These are phyloP conservation scores for Speoplatyrhinus poulsoni DNA, from an alignment of 2,113 vertebrate species.

Conservation along the genomic window DNA sequence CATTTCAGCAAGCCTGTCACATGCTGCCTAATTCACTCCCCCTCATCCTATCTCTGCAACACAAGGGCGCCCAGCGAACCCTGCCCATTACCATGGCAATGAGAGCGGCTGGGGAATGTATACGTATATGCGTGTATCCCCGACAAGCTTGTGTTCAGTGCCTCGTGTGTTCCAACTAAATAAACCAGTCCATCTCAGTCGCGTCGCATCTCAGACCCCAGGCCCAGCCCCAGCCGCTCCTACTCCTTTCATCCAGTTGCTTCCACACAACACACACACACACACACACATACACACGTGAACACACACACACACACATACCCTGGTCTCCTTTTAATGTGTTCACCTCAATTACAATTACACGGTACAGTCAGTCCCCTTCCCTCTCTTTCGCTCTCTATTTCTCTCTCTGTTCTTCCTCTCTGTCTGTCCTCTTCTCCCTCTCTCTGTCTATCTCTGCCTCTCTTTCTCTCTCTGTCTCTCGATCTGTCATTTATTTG, in stretches of 20 bases:
- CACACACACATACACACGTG: not conserved
- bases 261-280: not conserved
- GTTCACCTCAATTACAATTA: slow-evolving; percentile 49
- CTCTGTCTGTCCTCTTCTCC: slow-evolving; percentile 1
- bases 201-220: slow-evolving; percentile 14
- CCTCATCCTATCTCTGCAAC: slow-evolving; percentile 1
- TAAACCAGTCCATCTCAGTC: not conserved
- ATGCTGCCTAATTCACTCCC: slow-evolving; percentile 53
- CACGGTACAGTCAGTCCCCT: not conserved
- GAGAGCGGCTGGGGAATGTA: slow-evolving; percentile 5
- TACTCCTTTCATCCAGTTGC: slow-evolving; percentile 19
- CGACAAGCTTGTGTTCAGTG: slow-evolving; percentile 6
- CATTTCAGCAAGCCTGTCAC: slow-evolving; percentile 55
- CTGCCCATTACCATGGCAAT: slow-evolving; percentile 50
- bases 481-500: slow-evolving; percentile 28
- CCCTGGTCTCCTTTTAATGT: slow-evolving; percentile 37
- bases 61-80: slow-evolving; percentile 42
- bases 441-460: not conserved
- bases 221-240: slow-evolving; percentile 31
- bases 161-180: not conserved
- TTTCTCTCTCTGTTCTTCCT: not conserved
- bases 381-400: not conserved
- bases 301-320: slow-evolving; percentile 3
- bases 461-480: slow-evolving; percentile 15
- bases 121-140: slow-evolving; percentile 14